Percentiles rank a stretch among this genome's conserved stretches.
Evolutionary conservation across 2,113 vertebrate genomes (phyloP).

Genomic region (Benitochromis conjunctus): DNA sequence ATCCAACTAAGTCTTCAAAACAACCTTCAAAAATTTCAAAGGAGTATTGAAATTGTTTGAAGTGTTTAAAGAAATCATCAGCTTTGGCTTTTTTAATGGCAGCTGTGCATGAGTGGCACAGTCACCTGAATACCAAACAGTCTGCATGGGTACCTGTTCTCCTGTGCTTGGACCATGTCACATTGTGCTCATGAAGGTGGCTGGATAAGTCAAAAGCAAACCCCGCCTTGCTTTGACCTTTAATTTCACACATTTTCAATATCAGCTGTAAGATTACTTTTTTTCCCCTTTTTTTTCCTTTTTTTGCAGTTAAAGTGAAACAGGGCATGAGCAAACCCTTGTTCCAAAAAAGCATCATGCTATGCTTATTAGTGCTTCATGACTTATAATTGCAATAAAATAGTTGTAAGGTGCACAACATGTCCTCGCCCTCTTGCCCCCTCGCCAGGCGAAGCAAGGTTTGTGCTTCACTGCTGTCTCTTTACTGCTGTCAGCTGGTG

Average conservation of each 20-base stretch:
- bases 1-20: not conserved
- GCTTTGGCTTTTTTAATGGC: not conserved
- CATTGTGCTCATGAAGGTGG: not conserved
- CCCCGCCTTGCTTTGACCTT: not conserved
- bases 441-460: not conserved
- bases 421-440: not conserved
- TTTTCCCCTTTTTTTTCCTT: fast-evolving
- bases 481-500: not conserved
- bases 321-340: not conserved
- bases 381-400: not conserved
- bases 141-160: not conserved
- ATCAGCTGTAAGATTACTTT: not conserved
- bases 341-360: not conserved
- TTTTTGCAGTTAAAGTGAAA: not conserved
- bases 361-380: not conserved
- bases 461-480: not conserved
- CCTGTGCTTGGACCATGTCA: not conserved
- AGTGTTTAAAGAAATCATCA: not conserved
- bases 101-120: not conserved
- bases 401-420: not conserved
- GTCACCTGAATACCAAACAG: not conserved
- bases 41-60: not conserved
- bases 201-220: not conserved
- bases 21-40: not conserved
- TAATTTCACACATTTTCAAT: not conserved